Conservation (phyloP, 2,888 invertebrate genomes). For the Caenorhabditis panamensis region DNA sequence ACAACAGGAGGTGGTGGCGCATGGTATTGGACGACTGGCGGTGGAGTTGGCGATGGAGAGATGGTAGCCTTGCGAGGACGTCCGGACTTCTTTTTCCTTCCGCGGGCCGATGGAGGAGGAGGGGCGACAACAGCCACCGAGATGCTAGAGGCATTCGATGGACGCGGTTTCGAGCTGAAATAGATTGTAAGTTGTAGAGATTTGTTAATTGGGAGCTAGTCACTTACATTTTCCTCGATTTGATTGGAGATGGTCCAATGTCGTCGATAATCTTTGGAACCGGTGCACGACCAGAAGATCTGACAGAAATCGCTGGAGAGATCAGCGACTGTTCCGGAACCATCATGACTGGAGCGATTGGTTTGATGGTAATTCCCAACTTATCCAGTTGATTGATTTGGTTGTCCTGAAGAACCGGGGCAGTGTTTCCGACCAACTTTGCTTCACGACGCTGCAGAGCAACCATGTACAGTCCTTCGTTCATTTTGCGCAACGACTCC, state of each 20-base stretch:
- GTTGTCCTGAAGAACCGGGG: constrained; percentile 30
- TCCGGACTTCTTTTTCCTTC: constrained; percentile 39
- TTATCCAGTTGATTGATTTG: constrained; percentile 35
- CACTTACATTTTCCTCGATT: constrained; percentile 43
- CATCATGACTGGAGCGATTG: constrained; percentile 14
- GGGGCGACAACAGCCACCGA: neutral
- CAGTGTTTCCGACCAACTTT: constrained; percentile 55
- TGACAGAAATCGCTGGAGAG: constrained; percentile 51
- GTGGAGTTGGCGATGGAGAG: constrained; percentile 18
- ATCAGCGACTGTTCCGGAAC: constrained; percentile 38
- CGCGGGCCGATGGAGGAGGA: constrained; percentile 12
- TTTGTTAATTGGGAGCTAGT: neutral
- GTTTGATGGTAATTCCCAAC: constrained; percentile 48
- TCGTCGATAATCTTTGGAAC: constrained; percentile 58
- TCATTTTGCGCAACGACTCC: constrained; percentile 62
- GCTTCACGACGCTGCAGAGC: constrained; percentile 73
- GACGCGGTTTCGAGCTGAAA: constrained; percentile 49
- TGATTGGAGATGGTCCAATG: constrained; percentile 47
- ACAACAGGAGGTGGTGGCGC: neutral
- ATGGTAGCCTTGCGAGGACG: constrained; percentile 24
- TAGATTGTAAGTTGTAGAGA: neutral
- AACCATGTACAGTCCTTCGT: constrained; percentile 59
- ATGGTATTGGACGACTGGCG: neutral
- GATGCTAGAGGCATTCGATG: constrained; percentile 21
- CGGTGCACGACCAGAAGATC: constrained; percentile 53